Evolutionary conservation across 2,113 vertebrate genomes (phyloP), one percentile per base, ranked within the genome.

Genomic region (Eptesicus fuscus): DNA sequence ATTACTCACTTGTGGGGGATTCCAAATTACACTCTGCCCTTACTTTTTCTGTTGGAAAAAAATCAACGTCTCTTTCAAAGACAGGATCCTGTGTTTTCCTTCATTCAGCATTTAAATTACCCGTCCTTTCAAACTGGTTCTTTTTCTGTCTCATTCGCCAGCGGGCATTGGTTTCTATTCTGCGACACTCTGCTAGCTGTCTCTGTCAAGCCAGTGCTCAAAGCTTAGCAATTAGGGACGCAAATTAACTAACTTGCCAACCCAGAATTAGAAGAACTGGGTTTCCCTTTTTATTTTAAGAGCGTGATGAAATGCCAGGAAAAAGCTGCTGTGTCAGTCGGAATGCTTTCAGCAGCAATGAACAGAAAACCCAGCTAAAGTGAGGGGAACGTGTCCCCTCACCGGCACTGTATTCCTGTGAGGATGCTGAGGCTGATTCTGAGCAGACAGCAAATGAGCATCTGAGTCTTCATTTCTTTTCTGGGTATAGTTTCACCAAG

Each of bases 241-340:
- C 65, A 47, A 61, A 80, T 32, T 25, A 76, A 23, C 80, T 17
- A 42, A 37, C 71, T 28, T 63, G 37, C 71, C 49, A 13, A 17
- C 11, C 65, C 49, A 44, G 65, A 92, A 51, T 69, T 47, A 65
- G 47, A 40, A 74, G 70, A 63, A 69, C 40, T 28, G 53, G 69
- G 35, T 53, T 61, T 80, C 73, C 73, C 84, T 65, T 47, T 70
- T 51, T 79, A 83, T 69, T 84, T 73, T 49, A 44, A 56, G 86
- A 35, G 10, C 14, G n/a, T 17, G 40, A 14, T 20, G 18, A 13
- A 17, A 49, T 7, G 16, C 12, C 30, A 71, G 71, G 40, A 32
- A 14, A 37, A 88, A 14, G 32, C 30, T 30, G 37, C 83, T 86
- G 37, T 49, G n/a, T n/a, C 11, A 0, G 37, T 40, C 67, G n/a